A percentile compares a stretch with the other conserved stretches of the same genome.
Conservation (phyloP, 2,113 vertebrate genomes). For the Alectura lathami region DNA sequence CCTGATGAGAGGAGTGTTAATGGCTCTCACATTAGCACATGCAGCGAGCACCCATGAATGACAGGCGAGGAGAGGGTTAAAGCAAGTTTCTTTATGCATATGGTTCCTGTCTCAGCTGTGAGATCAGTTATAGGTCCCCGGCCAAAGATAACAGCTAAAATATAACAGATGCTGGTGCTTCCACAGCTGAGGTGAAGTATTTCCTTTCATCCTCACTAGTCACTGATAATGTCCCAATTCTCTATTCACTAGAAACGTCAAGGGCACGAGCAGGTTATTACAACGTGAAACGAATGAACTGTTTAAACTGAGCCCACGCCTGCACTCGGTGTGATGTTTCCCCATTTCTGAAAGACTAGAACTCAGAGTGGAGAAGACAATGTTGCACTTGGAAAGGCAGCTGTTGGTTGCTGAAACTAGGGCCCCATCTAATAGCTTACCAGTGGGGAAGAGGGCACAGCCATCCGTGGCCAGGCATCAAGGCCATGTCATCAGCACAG, state of each 20-base stretch:
- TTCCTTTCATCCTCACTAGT: slow-evolving; percentile 68
- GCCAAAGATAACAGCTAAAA: slow-evolving; percentile 75
- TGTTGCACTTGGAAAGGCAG: fast-evolving
- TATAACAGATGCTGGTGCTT: slow-evolving; percentile 65
- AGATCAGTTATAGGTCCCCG: slow-evolving; percentile 53
- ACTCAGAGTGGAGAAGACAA: background rate
- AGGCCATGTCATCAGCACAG: background rate
- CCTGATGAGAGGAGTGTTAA: slow-evolving; percentile 2
- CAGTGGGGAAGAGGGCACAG: fast-evolving
- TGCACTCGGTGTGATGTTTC: fast-evolving
- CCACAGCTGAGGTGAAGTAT: slow-evolving; percentile 61
- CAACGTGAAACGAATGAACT: slow-evolving; percentile 21
- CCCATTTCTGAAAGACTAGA: background rate
- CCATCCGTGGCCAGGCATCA: background rate
- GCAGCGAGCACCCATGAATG: background rate
- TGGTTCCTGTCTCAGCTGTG: slow-evolving; percentile 62
- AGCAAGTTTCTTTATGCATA: slow-evolving; percentile 10
- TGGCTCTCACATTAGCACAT: slow-evolving; percentile 55
- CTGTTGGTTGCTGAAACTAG: fast-evolving
- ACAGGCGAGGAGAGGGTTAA: slow-evolving; percentile 64
- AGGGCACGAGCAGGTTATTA: slow-evolving; percentile 61
- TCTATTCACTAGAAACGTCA: slow-evolving; percentile 53
- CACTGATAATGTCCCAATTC: slow-evolving; percentile 59
- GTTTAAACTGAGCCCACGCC: background rate
- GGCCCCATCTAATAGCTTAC: background rate